A percentile compares a stretch with the other conserved stretches of the same genome.
These are phyloP conservation scores for Mythimna vitellina DNA, from an alignment of 2,888 invertebrate species.

Conservation along the genomic window DNA sequence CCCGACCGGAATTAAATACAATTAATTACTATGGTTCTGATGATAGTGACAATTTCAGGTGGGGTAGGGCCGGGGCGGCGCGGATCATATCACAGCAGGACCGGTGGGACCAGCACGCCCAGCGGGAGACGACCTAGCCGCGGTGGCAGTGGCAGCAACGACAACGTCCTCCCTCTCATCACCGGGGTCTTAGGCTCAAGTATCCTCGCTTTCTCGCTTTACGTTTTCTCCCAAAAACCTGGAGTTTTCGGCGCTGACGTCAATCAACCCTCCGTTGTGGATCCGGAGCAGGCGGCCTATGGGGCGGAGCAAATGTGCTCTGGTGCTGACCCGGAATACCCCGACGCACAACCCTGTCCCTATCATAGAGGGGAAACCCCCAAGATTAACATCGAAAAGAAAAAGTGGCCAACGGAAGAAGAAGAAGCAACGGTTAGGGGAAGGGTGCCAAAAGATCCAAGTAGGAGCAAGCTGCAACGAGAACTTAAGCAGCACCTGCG, in stretches of 20 bases:
- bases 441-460: not conserved
- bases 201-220: constrained; percentile 45
- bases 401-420: constrained; percentile 21
- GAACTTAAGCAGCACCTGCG: constrained; percentile 25
- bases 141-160: not conserved
- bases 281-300: not conserved
- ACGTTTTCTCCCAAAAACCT: constrained; percentile 14
- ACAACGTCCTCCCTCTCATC: constrained; percentile 38
- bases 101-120: not conserved
- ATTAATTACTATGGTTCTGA: constrained; percentile 11
- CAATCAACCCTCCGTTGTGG: not conserved
- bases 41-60: constrained; percentile 38
- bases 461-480: not conserved
- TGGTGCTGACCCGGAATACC: accelerated
- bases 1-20: not conserved
- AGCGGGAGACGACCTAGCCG: constrained; percentile 10
- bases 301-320: not conserved
- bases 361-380: not conserved
- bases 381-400: constrained; percentile 24
- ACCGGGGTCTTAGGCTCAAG: constrained; percentile 49
- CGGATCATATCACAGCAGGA: constrained; percentile 19
- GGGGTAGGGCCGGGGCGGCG: constrained; percentile 25
- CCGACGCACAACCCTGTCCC: not conserved
- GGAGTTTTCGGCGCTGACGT: not conserved
- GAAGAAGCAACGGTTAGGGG: constrained; percentile 28